A percentile compares a stretch with the other conserved stretches of the same genome.
Conservation (phyloP, 2,888 invertebrate species). For the Calephelis perditalis region DNA sequence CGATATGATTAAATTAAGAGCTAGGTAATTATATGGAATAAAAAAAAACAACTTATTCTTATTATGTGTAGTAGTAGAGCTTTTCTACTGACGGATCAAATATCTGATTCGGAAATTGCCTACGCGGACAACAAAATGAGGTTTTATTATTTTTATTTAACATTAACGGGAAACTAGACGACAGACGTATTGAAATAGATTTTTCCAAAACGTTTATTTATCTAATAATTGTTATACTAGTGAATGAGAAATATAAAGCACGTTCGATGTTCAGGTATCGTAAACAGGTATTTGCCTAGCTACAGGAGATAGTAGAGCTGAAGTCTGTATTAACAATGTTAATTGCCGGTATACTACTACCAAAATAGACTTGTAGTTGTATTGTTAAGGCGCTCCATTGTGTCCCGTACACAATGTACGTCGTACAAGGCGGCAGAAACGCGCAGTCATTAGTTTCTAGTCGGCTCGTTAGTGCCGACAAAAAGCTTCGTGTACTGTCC, state of each 20-base stretch:
- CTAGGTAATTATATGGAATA: neutral
- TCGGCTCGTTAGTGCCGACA: slow-evolving; percentile 52
- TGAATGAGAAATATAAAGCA: slow-evolving; percentile 7
- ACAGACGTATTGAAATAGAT: too few species aligned
- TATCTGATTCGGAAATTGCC: too few species aligned
- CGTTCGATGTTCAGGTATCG: neutral
- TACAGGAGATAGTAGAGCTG: slow-evolving; percentile 21
- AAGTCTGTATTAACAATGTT: slow-evolving; percentile 45
- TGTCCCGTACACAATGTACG: slow-evolving; percentile 39
- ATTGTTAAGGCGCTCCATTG: slow-evolving; percentile 46
- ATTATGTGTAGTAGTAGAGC: too few species aligned
- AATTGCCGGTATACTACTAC: slow-evolving; percentile 54
- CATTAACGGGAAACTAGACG: too few species aligned
- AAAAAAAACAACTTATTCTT: neutral
- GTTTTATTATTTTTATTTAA: too few species aligned
- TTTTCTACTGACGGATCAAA: too few species aligned
- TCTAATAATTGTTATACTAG: too few species aligned
- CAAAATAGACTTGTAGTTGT: slow-evolving; percentile 50
- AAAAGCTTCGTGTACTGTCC: slow-evolving; percentile 48
- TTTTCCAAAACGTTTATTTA: too few species aligned
- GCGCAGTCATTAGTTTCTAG: slow-evolving; percentile 46
- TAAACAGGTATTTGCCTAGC: slow-evolving; percentile 17
- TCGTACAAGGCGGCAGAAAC: slow-evolving; percentile 30
- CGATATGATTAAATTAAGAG: neutral
- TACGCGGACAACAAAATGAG: too few species aligned